phyloP scores from a whole-genome alignment of 2,113 vertebrate genomes.

The Tragelaphus scriptus region DNA sequence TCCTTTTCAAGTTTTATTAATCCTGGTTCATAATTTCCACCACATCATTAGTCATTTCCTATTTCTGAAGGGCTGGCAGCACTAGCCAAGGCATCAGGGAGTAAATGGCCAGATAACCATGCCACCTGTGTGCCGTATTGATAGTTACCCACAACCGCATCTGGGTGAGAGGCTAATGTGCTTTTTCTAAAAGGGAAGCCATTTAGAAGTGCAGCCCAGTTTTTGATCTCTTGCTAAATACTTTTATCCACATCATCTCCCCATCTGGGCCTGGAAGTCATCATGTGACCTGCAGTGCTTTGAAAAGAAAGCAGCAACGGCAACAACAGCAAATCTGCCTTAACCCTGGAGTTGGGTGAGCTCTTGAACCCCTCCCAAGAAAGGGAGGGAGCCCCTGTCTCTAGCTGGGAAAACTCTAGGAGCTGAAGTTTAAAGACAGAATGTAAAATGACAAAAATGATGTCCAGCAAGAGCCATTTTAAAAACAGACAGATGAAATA shows the following conservation, averaged over 20 bases:
- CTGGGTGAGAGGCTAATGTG: constrained; percentile 76
- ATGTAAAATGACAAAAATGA: constrained; percentile 17
- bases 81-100: constrained; percentile 16
- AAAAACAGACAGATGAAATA: background rate
- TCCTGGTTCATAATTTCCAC: constrained; percentile 85
- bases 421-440: constrained; percentile 15
- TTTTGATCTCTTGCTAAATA: constrained; percentile 81
- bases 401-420: background rate
- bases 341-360: constrained; percentile 16
- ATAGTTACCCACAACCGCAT: constrained; percentile 77
- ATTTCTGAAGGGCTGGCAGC: constrained; percentile 82
- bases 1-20: constrained; percentile 88
- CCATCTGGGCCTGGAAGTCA: constrained; percentile 73
- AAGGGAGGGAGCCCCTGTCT: background rate
- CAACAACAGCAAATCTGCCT: constrained; percentile 34
- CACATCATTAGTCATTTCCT: constrained; percentile 87
- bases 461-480: background rate
- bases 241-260: constrained; percentile 80
- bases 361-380: background rate
- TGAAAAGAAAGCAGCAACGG: constrained; percentile 48
- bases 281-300: constrained; percentile 58
- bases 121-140: constrained; percentile 76
- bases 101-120: constrained; percentile 70
- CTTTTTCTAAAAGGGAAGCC: constrained; percentile 72
- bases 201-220: constrained; percentile 62